Percentiles rank a stretch among this genome's conserved stretches.
These are phyloP conservation scores for Heliconius ethilla DNA, from an alignment of 2,888 invertebrate genomes.

Conservation along the genomic window DNA sequence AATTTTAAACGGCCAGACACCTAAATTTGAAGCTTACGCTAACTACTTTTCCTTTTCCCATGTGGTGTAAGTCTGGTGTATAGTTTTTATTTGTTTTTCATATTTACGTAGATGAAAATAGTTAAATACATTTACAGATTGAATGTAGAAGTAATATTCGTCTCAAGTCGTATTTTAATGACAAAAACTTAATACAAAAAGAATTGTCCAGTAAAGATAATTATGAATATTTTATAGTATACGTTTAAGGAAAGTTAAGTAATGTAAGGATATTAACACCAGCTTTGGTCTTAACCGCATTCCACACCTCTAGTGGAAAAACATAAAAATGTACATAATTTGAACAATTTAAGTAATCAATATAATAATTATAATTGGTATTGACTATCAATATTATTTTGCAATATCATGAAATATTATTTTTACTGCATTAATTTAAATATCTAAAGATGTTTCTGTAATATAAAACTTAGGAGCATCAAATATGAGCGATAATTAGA, in stretches of 20 bases:
- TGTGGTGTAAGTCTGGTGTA: constrained; percentile 35
- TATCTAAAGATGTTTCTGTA: not conserved
- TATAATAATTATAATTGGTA: not conserved
- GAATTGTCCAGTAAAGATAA: not conserved
- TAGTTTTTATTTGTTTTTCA: not conserved
- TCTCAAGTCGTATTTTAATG: not conserved
- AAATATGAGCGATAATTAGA: not conserved
- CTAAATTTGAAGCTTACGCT: constrained; percentile 45
- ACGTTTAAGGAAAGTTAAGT: constrained; percentile 7
- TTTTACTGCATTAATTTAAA: not conserved
- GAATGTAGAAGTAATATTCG: not conserved
- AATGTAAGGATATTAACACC: not conserved
- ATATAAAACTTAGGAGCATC: not conserved
- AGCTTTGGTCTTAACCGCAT: constrained; percentile 10
- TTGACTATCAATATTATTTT: not conserved
- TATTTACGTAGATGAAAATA: not conserved
- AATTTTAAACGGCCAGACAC: constrained; percentile 47
- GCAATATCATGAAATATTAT: not conserved
- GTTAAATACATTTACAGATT: not conserved
- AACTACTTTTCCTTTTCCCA: constrained; percentile 31
- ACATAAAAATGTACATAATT: constrained; percentile 3
- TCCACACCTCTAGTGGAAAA: not conserved
- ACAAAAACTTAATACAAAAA: not conserved
- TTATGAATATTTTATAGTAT: constrained; percentile 1
- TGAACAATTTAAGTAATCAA: not conserved